A percentile compares a stretch with the other conserved stretches of the same genome.
These are phyloP conservation scores for Zophobas morio DNA, from an alignment of 1,140 invertebrate genomes.

Conservation along the genomic window DNA sequence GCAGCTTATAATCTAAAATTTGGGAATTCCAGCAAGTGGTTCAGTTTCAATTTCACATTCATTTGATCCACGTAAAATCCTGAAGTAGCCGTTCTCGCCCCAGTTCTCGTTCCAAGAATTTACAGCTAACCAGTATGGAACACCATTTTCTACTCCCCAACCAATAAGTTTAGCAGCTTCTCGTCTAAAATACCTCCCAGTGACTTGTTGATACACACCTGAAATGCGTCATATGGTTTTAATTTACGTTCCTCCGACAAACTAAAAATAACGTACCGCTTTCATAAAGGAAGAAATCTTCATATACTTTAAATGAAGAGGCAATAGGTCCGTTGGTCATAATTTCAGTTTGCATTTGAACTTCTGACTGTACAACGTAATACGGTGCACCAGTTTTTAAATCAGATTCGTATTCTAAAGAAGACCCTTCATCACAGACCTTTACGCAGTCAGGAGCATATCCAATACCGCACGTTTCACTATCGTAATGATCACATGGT, in stretches of 20 bases:
- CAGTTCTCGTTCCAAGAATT: conserved; percentile 95
- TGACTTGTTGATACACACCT: conserved; percentile 88
- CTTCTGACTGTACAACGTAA: background rate
- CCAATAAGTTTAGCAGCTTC: conserved; percentile 93
- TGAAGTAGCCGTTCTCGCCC: conserved; percentile 89
- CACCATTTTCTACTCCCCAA: conserved; percentile 86
- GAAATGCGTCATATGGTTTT: conserved; percentile 6
- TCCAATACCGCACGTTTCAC: conserved; percentile 46
- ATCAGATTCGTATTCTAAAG: background rate
- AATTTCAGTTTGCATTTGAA: conserved; percentile 86
- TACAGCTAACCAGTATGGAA: conserved; percentile 88
- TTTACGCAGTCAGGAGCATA: conserved; percentile 74
- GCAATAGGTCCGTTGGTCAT: conserved; percentile 69
- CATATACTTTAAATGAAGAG: conserved; percentile 90
- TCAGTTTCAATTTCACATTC: conserved; percentile 89
- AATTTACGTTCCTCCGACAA: background rate
- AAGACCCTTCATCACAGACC: conserved; percentile 67
- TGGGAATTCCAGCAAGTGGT: conserved; percentile 83
- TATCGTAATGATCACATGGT: conserved; percentile 77
- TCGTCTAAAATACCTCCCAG: conserved; percentile 81
- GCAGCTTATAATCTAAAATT: background rate
- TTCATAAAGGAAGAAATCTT: conserved; percentile 90
- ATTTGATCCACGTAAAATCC: conserved; percentile 86
- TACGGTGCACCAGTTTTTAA: background rate
- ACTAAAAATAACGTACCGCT: conserved; percentile 69